These are phyloP conservation scores for Galendromus occidentalis DNA, from an alignment of 1,140 invertebrate species.

Conservation along the genomic window DNA sequence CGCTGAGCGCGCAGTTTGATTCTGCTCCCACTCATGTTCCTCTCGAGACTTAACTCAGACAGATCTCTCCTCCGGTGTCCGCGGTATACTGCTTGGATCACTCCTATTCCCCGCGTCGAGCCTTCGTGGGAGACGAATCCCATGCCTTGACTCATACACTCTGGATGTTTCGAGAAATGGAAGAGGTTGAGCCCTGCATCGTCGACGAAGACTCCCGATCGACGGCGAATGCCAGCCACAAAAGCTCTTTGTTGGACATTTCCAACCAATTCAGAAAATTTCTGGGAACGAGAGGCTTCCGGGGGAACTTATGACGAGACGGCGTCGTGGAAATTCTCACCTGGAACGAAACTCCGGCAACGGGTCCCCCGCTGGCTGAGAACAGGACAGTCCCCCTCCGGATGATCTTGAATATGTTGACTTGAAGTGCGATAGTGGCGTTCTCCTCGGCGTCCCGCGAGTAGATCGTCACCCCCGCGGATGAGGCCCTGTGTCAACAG, in stretches of 20 bases:
- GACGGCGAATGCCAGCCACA: slow-evolving; percentile 45
- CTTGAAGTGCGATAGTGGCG: slow-evolving; percentile 56
- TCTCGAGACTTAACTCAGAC: no score
- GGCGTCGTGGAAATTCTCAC: no score
- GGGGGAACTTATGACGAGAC: slow-evolving; percentile 31
- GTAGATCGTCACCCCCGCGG: slow-evolving; percentile 52
- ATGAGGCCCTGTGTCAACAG: slow-evolving; percentile 59
- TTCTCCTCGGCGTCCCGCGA: slow-evolving; percentile 74
- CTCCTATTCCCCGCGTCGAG: slow-evolving; percentile 66
- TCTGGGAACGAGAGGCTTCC: no score
- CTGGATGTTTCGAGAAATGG: slow-evolving; percentile 66
- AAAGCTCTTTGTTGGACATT: slow-evolving; percentile 85
- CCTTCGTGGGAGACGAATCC: slow-evolving; percentile 71
- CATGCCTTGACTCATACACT: slow-evolving; percentile 71
- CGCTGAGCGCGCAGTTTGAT: no score
- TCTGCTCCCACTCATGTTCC: no score
- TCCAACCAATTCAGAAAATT: slow-evolving; percentile 38
- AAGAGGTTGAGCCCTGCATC: slow-evolving; percentile 68
- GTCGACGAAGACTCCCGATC: slow-evolving; percentile 45
- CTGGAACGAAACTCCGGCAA: slow-evolving; percentile 14
- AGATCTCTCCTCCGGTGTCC: neutral
- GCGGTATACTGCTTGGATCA: slow-evolving; percentile 64
- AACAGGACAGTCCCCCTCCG: slow-evolving; percentile 52
- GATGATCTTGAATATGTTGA: slow-evolving; percentile 33
- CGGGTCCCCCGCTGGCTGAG: neutral